Base-by-base conservation (phyloP, 2,888 invertebrate species). In the Meganola albula region DNA sequence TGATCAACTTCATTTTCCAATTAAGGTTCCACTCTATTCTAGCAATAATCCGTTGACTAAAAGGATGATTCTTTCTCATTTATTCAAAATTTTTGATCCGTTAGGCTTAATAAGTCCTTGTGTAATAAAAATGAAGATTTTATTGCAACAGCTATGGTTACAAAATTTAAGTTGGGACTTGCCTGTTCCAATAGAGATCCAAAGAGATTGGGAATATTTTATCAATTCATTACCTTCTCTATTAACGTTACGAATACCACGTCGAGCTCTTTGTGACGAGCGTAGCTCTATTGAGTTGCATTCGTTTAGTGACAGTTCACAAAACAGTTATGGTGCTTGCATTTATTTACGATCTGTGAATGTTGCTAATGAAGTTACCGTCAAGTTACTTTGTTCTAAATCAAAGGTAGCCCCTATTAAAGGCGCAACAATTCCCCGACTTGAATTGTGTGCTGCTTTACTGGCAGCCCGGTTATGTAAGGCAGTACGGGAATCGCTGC, bases 381-480 rank as follows among this genome's bases (percentile, higher is more conserved):
- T 52, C 4, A 38, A 32, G 1, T 26, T 60, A 3, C 25, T 58
- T 7, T 51, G 51, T 18, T 33, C 50, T 0, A 57, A 57, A 24
- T 45, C 53, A 1, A 50, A 46, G 12, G 53, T 57, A n/a, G 40
- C 53, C 1, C 57, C 57, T 1, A 1, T 54, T 2, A 58, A 49
- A 25, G 37, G 43, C 0, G 40, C 33, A 0, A 57, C 58, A 3
- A 53, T 58, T 6, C 55, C 58, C 0, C 43, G 57, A 0, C 31
- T 56, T 3, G 57, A 3, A n/a, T n/a, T n/a, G n/a, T n/a, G n/a
- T n/a, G n/a, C n/a, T n/a, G n/a, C n/a, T n/a, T n/a, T n/a, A n/a
- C 33, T 56, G 0, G 45, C 44, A 0, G 42, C 48, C 2, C 24
- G 31, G 4, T 24, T 58, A 5, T 31, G 24, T n/a, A 31, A 26